Evolutionary conservation across 2,888 invertebrate genomes (phyloP).

Genomic region (Mechanitis messenoides): DNA sequence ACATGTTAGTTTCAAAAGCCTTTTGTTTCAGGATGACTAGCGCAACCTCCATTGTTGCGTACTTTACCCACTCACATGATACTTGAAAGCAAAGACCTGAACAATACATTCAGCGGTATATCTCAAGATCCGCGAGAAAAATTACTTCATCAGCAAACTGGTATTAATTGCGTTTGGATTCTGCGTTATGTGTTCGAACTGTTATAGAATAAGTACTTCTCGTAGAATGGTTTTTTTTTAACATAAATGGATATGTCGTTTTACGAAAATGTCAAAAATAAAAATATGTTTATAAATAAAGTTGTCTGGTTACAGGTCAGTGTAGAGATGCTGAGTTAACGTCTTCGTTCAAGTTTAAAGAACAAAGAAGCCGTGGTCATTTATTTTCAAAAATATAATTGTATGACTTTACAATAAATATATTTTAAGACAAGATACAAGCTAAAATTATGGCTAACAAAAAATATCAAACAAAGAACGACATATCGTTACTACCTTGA

Average conservation of each 20-base stretch:
- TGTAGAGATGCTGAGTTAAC: too few relatives aligned
- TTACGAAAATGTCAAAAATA: too few relatives aligned
- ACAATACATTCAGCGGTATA: slow-evolving; percentile 12
- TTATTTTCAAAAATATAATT: too few relatives aligned
- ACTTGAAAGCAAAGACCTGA: slow-evolving; percentile 10
- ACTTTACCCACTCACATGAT: slow-evolving; percentile 21
- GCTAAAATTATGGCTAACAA: background rate
- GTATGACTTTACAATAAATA: background rate
- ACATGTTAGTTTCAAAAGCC: slow-evolving; percentile 26
- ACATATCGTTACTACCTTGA: background rate
- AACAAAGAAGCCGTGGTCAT: too few relatives aligned
- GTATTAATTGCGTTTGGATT: too few relatives aligned
- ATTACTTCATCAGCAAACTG: background rate
- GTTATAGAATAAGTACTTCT: too few relatives aligned
- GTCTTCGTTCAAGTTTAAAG: too few relatives aligned
- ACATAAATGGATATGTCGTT: too few relatives aligned
- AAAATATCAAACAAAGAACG: background rate
- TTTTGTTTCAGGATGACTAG: slow-evolving; percentile 28
- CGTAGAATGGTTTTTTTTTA: too few relatives aligned
- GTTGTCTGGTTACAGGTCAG: too few relatives aligned
- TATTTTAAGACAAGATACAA: background rate
- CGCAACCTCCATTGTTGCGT: slow-evolving; percentile 23
- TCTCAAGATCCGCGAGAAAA: slow-evolving; percentile 1
- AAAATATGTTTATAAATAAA: too few relatives aligned
- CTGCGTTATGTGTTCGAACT: too few relatives aligned